Evolutionary conservation across 2,888 invertebrate genomes (phyloP).

Genomic region (Drosophila kambysellisi): DNA sequence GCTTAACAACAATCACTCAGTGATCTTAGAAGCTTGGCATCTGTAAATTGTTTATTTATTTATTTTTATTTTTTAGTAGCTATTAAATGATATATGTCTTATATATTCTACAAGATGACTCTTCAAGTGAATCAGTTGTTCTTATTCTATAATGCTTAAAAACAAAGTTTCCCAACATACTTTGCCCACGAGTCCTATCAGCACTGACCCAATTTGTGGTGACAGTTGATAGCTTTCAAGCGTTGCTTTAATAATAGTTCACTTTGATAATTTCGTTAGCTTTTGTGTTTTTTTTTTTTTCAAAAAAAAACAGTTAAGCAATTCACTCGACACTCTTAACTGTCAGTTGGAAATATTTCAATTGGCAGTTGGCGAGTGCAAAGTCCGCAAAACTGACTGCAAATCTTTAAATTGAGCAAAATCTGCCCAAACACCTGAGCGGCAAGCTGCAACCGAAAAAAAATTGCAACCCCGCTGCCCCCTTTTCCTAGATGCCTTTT

Average conservation of each 20-base stretch:
- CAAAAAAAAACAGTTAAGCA: slow-evolving; percentile 7
- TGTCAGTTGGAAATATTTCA: slow-evolving; percentile 52
- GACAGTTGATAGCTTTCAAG: slow-evolving; percentile 9
- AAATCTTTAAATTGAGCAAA: slow-evolving; percentile 15
- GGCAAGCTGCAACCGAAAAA: background rate
- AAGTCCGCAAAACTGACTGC: slow-evolving; percentile 23
- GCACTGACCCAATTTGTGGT: slow-evolving; percentile 37
- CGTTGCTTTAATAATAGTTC: background rate
- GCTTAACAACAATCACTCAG: background rate
- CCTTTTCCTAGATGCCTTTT: background rate
- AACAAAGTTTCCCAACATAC: background rate
- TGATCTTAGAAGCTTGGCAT: background rate
- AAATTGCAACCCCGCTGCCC: slow-evolving; percentile 14
- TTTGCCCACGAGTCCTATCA: slow-evolving; percentile 18
- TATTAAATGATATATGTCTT: background rate
- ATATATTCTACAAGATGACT: slow-evolving; percentile 7
- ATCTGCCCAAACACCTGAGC: slow-evolving; percentile 23
- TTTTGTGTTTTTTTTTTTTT: background rate
- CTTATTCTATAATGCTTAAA: background rate
- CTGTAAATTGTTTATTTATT: background rate
- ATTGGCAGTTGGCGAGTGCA: slow-evolving; percentile 22
- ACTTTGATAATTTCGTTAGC: slow-evolving; percentile 2
- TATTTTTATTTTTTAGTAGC: slow-evolving; percentile 3
- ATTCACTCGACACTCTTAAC: slow-evolving; percentile 4
- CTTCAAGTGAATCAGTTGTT: slow-evolving; percentile 27